Evolutionary conservation across 2,888 invertebrate species (phyloP).

Genomic region (Laothoe populi): DNA sequence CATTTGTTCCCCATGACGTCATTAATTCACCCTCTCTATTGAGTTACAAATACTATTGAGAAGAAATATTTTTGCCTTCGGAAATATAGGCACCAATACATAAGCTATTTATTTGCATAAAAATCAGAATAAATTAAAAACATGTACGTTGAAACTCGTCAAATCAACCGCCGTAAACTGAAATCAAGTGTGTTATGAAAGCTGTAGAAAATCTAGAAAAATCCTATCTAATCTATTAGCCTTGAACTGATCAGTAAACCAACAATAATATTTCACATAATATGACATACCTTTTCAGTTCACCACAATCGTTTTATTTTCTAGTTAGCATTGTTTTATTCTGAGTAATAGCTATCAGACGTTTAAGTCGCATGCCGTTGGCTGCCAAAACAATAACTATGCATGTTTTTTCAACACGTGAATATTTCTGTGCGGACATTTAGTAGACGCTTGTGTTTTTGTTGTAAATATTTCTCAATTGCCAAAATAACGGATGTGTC

Average conservation of each 20-base stretch:
- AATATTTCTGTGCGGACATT: conserved; percentile 10
- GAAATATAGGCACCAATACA: too few relatives aligned
- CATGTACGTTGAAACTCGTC: too few relatives aligned
- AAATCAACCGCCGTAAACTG: too few relatives aligned
- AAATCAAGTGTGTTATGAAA: background rate
- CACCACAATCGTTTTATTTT: background rate
- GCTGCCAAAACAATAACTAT: conserved; percentile 22
- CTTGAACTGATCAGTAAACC: background rate
- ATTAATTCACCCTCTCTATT: too few relatives aligned
- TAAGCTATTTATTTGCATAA: too few relatives aligned
- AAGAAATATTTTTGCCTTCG: too few relatives aligned
- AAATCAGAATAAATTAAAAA: too few relatives aligned
- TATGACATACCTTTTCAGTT: background rate
- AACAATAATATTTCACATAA: background rate
- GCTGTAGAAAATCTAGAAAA: background rate
- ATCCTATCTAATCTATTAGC: background rate
- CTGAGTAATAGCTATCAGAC: conserved; percentile 28
- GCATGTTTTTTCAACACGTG: background rate
- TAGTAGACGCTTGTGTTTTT: conserved; percentile 4
- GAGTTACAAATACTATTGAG: too few relatives aligned
- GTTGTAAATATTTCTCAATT: conserved; percentile 12
- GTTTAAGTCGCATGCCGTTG: conserved; percentile 30
- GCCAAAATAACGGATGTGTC: background rate
- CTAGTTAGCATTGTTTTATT: conserved; percentile 13
- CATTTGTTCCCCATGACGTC: too few relatives aligned